A percentile compares a stretch with the other conserved stretches of the same genome.
phyloP scores from a whole-genome alignment of 2,113 vertebrate species.

The Catharus fuscescens region DNA sequence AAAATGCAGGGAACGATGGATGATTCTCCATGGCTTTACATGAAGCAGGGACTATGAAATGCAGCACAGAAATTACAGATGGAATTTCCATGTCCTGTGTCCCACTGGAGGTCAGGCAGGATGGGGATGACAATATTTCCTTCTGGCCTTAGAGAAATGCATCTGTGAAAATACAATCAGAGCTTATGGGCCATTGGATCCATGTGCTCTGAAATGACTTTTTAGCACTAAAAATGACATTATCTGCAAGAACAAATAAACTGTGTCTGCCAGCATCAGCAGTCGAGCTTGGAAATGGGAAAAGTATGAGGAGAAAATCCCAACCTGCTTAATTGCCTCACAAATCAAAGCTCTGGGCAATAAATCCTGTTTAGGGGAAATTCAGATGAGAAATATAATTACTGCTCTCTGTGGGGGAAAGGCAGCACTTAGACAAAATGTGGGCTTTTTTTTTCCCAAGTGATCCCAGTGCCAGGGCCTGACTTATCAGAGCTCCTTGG shows the following conservation, averaged over 20 bases:
- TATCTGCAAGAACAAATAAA: conserved; percentile 15
- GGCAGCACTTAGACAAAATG: not conserved
- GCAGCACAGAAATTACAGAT: not conserved
- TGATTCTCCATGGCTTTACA: not conserved
- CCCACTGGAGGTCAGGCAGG: not conserved
- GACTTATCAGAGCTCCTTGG: not conserved
- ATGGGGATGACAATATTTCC: not conserved
- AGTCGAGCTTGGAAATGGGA: not conserved
- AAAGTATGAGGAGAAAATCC: conserved; percentile 19
- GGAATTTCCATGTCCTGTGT: not conserved
- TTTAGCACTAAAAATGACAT: conserved; percentile 15
- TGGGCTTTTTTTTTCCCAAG: not conserved
- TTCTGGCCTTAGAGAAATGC: not conserved
- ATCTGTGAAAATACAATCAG: not conserved
- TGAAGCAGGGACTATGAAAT: not conserved
- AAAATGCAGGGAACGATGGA: not conserved
- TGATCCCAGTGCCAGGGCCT: not conserved
- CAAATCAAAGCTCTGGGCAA: conserved; percentile 39
- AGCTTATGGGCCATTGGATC: not conserved
- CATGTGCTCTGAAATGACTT: not conserved
- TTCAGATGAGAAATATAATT: conserved; percentile 25
- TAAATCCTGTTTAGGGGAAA: conserved; percentile 22
- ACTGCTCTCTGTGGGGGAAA: conserved; percentile 2
- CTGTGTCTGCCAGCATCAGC: not conserved
- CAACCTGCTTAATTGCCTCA: conserved; percentile 32